These are phyloP conservation scores for Cybosia mesomella DNA, from an alignment of 2,888 invertebrate species.

Conservation along the genomic window DNA sequence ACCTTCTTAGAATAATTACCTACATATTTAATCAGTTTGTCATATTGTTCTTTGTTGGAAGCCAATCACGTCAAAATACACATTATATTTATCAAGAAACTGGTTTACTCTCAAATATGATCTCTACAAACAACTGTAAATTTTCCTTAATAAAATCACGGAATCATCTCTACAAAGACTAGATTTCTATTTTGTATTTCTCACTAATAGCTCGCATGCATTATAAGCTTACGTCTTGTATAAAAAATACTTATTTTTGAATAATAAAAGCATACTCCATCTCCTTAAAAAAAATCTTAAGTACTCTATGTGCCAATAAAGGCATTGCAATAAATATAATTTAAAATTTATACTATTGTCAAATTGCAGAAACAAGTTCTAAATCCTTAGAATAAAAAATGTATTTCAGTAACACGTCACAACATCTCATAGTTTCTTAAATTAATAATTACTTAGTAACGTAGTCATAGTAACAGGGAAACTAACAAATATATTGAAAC, in stretches of 20 bases:
- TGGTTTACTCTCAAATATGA: slow-evolving; percentile 25
- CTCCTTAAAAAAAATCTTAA: slow-evolving; percentile 42
- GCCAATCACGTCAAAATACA: slow-evolving; percentile 8
- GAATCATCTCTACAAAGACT: slow-evolving; percentile 56
- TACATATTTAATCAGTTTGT: neutral
- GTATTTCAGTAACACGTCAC: slow-evolving; percentile 52
- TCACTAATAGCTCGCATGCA: slow-evolving; percentile 53
- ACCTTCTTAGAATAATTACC: neutral
- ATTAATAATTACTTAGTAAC: slow-evolving; percentile 49
- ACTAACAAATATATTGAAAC: slow-evolving; percentile 35
- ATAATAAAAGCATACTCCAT: slow-evolving; percentile 45
- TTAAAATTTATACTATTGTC: slow-evolving; percentile 65
- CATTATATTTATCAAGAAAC: slow-evolving; percentile 23
- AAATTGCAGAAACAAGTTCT: slow-evolving; percentile 58
- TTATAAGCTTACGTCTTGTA: slow-evolving; percentile 52
- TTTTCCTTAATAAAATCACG: slow-evolving; percentile 39
- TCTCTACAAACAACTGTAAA: slow-evolving; percentile 38
- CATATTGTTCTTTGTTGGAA: neutral
- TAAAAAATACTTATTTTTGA: slow-evolving; percentile 50
- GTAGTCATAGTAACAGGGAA: slow-evolving; percentile 47
- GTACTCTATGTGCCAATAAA: slow-evolving; percentile 45
- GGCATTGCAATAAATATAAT: slow-evolving; percentile 51
- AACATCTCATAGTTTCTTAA: slow-evolving; percentile 57
- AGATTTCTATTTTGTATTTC: slow-evolving; percentile 43
- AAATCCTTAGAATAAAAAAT: slow-evolving; percentile 52